phyloP scores from a whole-genome alignment of 2,113 vertebrate genomes.

The Nannobrachium achirus region DNA sequence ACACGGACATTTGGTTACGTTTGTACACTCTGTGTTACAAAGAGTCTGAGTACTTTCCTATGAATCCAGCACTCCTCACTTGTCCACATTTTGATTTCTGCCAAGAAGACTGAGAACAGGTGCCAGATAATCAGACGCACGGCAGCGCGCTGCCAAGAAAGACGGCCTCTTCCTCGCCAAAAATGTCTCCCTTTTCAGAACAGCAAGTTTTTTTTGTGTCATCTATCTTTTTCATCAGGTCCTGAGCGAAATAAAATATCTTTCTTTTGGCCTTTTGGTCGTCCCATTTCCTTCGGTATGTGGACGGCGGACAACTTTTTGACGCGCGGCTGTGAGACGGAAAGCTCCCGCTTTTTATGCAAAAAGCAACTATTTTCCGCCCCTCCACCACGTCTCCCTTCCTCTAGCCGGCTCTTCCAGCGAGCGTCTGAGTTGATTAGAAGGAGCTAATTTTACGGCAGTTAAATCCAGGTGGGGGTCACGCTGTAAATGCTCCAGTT shows the following conservation, averaged over 20 bases:
- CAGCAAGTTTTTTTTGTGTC: conserved; percentile 22
- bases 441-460: conserved; percentile 63
- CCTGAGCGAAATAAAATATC: not conserved
- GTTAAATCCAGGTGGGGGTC: conserved; percentile 58
- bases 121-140: conserved; percentile 36
- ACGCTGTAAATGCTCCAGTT: not conserved
- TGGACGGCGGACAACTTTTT: no score
- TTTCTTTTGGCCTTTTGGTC: not conserved
- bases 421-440: conserved; percentile 49
- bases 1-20: not conserved
- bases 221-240: conserved; percentile 8
- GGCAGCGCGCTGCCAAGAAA: conserved; percentile 18
- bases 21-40: not conserved
- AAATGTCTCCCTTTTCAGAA: conserved; percentile 17
- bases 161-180: conserved; percentile 25
- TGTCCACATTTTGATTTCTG: conserved; percentile 37
- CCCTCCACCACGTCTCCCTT: not conserved
- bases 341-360: not conserved
- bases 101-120: conserved; percentile 38
- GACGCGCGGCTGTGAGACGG: not conserved
- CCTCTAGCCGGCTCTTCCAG: conserved; percentile 1
- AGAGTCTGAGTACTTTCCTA: conserved; percentile 3
- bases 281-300: not conserved
- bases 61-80: conserved; percentile 40
- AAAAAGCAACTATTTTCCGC: not conserved